These are phyloP conservation scores for Apodemus sylvaticus DNA, from an alignment of 2,113 vertebrate genomes.

Conservation along the genomic window DNA sequence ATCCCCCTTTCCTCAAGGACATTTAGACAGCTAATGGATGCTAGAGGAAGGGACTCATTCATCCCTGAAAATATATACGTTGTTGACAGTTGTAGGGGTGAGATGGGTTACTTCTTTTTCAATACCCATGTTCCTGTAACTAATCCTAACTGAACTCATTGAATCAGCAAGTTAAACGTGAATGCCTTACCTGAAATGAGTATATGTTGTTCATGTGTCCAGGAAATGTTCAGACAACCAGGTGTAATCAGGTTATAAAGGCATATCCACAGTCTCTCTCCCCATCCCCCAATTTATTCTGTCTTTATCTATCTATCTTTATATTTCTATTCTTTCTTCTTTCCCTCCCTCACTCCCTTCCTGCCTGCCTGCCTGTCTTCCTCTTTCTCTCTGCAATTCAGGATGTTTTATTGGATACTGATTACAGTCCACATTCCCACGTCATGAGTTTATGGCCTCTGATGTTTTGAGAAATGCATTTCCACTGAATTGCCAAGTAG, in stretches of 20 bases:
- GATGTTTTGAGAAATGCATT: neutral
- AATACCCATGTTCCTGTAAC: neutral
- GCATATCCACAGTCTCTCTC: neutral
- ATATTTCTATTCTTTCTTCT: too few relatives aligned
- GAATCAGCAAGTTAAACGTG: neutral
- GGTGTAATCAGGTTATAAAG: neutral
- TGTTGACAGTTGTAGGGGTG: neutral
- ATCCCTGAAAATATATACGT: neutral
- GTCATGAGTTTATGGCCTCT: neutral
- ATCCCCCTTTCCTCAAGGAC: neutral
- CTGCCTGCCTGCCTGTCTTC: neutral
- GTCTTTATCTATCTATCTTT: neutral
- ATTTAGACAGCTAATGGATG: neutral
- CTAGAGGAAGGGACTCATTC: neutral
- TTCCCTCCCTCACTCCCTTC: neutral
- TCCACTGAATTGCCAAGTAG: neutral
- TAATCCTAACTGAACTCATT: neutral
- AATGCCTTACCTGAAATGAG: neutral
- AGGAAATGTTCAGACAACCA: neutral
- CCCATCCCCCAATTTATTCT: neutral
- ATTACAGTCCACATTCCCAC: neutral
- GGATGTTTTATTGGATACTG: neutral
- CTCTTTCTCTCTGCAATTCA: neutral
- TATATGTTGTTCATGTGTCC: neutral
- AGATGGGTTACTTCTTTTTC: neutral